Base-by-base conservation (phyloP, 2,113 vertebrate genomes). In the Stigmatopora nigra region DNA sequence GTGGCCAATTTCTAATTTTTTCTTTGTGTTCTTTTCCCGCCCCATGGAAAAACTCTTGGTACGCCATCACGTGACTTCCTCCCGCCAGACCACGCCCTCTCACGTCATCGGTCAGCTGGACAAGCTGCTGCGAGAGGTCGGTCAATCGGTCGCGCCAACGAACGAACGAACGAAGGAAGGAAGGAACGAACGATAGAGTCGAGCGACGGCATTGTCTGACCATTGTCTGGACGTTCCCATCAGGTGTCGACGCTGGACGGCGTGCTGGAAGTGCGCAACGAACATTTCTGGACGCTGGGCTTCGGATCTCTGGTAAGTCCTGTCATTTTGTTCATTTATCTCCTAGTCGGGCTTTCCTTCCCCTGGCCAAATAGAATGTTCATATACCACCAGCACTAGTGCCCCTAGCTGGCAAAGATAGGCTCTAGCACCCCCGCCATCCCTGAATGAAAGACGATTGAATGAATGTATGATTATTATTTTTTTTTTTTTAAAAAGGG, bases 201-300 rank as follows among this genome's bases (percentile, higher is more conserved):
- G 14, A 7, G 17, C n/a, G 36, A 35, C 11, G 15, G 0, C 0
- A 20, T 44, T 52, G 49, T 38, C 31, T 46, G 0, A 59, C 41
- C 17, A 13, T 35, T 4, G 2, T 73, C 2, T 55, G 2, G 70
- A 11, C 35, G 15, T 78, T 31, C 70, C 68, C 35, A 53, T 66
- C 79, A 99, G 97, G 95, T 98, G 64, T 98, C 96, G 9, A 98
- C 97, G 63, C 90, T 99, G 83, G 97, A 99, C 76, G 97, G 97
- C 0, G 97, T 99, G 48, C 85, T 99, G 70, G 96, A 99, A 88
- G 95, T 99, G 59, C 87, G 96, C 41, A 99, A 99, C 63, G 97
- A 99, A 61, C 97, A 98, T 80, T 98, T 99, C 82, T 99, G 97
- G 97, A 98, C 95, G 0, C 83, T 98, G 10, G 95, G 95, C 61